Base-by-base conservation (phyloP, 2,888 invertebrate genomes). In the Sceliomorpha sp. region DNA sequence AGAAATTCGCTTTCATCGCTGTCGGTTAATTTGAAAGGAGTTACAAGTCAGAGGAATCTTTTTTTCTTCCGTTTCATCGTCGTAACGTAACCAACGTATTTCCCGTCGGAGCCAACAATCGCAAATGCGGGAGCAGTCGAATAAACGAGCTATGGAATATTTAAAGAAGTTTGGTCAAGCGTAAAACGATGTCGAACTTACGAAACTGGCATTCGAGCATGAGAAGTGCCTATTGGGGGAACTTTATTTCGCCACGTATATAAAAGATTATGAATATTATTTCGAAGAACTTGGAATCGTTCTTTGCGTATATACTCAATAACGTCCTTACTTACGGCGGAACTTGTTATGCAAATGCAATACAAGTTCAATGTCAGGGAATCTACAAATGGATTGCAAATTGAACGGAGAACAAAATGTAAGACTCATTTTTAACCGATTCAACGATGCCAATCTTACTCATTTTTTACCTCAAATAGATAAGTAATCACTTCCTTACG, bases 211-310 rank as follows among this genome's bases (percentile, higher is more conserved):
- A 44, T 29, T 36, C 45, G 32, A 26, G 10, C 27, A 26, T 15
- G 13, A 34, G 13, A 42, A 37, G 12, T 42, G 32, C 42, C 24
- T 27, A 27, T 51, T 10, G 40, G 15, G 20, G 31, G 26, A 37
- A 15, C 34, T 42, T 26, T 24, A 34, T 40, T 48, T 59, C 32
- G 48, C 2, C 26, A 40, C 12, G 47, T 48, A n/a, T n/a, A 59
- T 15, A 36, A 56, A 56, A 56, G 56, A 44, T 56, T 37, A 56
- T 37, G 56, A 47, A 39, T 39, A 58, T 58, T 32, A 58, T 58
- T 45, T 47, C 26, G 29, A 37, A 8, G 20, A 47, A 53, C 26
- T 42, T 27, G 42, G 3, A 32, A 48, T 42, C 15, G 36, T 14
- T 9, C 24, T 60, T 60, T 44, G 44, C 14, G 42, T 32, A 32